These are phyloP conservation scores for Dryobotodes eremita DNA, from an alignment of 2,888 invertebrate genomes.

Conservation along the genomic window DNA sequence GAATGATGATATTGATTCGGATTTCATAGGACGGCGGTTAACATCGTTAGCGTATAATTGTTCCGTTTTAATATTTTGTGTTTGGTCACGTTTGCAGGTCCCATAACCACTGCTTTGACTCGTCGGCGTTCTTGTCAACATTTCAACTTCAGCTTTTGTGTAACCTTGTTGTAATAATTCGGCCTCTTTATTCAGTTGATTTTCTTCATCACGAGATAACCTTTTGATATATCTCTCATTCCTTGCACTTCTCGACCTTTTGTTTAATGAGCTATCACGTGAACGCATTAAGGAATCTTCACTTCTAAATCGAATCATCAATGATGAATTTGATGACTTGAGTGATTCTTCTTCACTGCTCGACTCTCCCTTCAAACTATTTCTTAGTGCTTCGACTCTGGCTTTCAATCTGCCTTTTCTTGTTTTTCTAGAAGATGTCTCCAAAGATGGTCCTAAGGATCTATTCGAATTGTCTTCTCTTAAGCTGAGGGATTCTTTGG, in stretches of 20 bases:
- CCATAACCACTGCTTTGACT: constrained; percentile 89
- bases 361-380: constrained; percentile 91
- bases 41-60: constrained; percentile 79
- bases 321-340: constrained; percentile 92
- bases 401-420: constrained; percentile 92
- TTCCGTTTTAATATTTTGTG: constrained; percentile 86
- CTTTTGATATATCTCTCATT: constrained; percentile 95
- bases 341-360: constrained; percentile 94
- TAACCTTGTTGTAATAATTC: constrained; percentile 88
- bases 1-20: constrained; percentile 89
- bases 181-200: constrained; percentile 89
- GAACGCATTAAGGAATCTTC: constrained; percentile 93
- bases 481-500: constrained; percentile 84
- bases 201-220: constrained; percentile 93
- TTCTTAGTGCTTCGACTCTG: constrained; percentile 92
- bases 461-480: constrained; percentile 83
- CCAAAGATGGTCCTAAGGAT: constrained; percentile 87
- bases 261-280: constrained; percentile 91
- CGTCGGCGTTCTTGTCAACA: constrained; percentile 89
- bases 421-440: constrained; percentile 89
- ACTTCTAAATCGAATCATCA: constrained; percentile 92
- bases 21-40: constrained; percentile 84
- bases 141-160: constrained; percentile 89
- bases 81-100: constrained; percentile 87
- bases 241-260: constrained; percentile 93